Evolutionary conservation across 2,113 vertebrate species (phyloP), one percentile per base, ranked within the genome.

Genomic region (Sturnus vulgaris): DNA sequence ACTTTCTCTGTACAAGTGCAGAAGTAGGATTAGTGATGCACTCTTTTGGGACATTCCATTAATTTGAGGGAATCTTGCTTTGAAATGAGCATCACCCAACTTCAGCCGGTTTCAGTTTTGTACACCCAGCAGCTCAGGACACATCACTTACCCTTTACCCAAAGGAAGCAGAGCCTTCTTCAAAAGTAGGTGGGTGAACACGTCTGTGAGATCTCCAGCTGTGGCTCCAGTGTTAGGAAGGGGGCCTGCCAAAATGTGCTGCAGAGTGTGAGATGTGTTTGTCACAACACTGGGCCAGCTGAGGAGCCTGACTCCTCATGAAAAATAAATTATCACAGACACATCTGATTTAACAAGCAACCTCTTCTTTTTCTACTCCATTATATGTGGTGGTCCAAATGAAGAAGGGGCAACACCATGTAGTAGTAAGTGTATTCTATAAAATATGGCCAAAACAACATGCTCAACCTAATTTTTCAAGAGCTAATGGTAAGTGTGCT

Each of bases 211-310:
- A 17, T 9, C 33, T 42, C 57, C 39, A 71, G 25, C 22, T 66
- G 39, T 64, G 49, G 7, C 3, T 9, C 8, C 0, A 0, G 5
- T 22, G 39, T 25, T 39, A 12, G 40, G 31, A 40, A 75, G 23
- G 5, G 22, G 23, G 6, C 5, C 55, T 50, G 20, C n/a, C 27
- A 94, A 81, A 91, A 37, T 15, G 18, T 3, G 3, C 27, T 25
- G 37, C 16, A 59, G 4, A 13, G 11, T 31, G 59, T 73, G 25
- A 82, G 15, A 5, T 61, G 15, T 42, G 4, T 25, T 72, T 76
- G 16, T 55, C 40, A 37, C 14, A 33, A 8, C 10, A 11, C 15
- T 30, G 28, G n/a, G n/a, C 4, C 53, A 56, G 44, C 23, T 40
- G 69, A 88, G 44, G n/a, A 52, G n/a, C 39, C 18, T 37, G 37